Evolutionary conservation across 2,888 invertebrate species (phyloP), one percentile per base, ranked within the genome.

Genomic region (Nebria brevicollis): DNA sequence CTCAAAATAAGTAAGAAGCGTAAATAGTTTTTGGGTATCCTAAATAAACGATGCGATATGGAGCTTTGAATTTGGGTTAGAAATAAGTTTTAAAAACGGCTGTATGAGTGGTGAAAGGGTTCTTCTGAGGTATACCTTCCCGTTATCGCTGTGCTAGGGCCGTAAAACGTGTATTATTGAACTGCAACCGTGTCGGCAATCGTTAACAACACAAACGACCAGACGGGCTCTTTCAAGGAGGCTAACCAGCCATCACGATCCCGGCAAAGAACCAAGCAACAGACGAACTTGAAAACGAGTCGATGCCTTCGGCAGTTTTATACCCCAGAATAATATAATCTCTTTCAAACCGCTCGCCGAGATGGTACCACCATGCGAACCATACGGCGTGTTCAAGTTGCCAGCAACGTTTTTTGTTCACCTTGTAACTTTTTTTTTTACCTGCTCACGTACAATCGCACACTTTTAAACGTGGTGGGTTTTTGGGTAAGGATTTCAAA

Each of bases 211-310:
- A 70, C 3, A 13, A 7, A 66, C 66, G 66, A 15, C 66, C 15
- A 66, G 66, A 70, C n/a, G 20, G 26, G 6, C 26, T 34, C 15
- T 70, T 70, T 70, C 70, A 70, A 70, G 70, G 70, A 15, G 70
- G 25, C 70, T 20, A 20, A 11, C 70, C 66, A 66, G n/a, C 25
- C 66, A 66, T 54, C 54, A 66, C 66, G n/a, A 66, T 25, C 66
- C 54, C 1, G 54, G 54, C 54, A 54, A 66, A 66, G 66, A 66
- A 66, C 66, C 66, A 66, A 54, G 20, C 66, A 25, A 70, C 70
- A 70, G 70, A 70, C 70, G 70, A 70, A 70, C 70, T 70, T 70
- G 70, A 70, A 70, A 25, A 70, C 11, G 26, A 70, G 70, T 54
- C 54, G 54, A 11, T 70, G 70, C 70, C 25, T 25, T 25, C 26